Percentiles rank a stretch among this genome's conserved stretches.
These are phyloP conservation scores for Raillietiella orientalis DNA, from an alignment of 2,888 invertebrate species.

Conservation along the genomic window DNA sequence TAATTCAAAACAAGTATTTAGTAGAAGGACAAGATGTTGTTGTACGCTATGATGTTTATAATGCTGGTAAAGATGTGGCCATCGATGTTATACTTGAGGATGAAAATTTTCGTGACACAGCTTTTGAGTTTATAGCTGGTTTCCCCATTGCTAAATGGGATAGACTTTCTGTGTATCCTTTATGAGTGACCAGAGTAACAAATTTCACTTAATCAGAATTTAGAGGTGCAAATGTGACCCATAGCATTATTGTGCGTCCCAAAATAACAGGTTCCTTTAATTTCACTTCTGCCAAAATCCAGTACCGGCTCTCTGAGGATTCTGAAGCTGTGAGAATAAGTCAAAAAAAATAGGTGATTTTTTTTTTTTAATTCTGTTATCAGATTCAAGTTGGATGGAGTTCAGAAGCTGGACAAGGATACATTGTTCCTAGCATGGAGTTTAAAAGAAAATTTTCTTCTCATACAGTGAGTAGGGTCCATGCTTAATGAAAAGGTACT, in stretches of 20 bases:
- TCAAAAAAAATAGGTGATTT: too few species aligned
- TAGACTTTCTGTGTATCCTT: constrained; percentile 72
- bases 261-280: constrained; percentile 76
- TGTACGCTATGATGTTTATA: constrained; percentile 70
- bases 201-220: too few species aligned
- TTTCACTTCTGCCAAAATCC: constrained; percentile 75
- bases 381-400: constrained; percentile 33
- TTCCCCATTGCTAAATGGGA: constrained; percentile 44
- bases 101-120: constrained; percentile 63
- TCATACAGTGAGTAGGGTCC: too few species aligned
- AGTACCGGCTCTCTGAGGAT: constrained; percentile 58
- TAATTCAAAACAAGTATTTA: constrained; percentile 76
- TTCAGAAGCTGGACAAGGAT: constrained; percentile 85
- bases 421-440: constrained; percentile 63
- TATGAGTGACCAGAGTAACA: too few species aligned
- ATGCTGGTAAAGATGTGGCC: constrained; percentile 69
- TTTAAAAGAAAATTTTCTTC: constrained; percentile 90
- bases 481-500: too few species aligned
- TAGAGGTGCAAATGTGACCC: constrained; percentile 67
- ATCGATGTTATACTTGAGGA: constrained; percentile 61
- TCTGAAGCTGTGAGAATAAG: constrained; percentile 26
- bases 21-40: constrained; percentile 89
- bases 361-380: constrained; percentile 10
- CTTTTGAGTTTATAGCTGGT: constrained; percentile 65
- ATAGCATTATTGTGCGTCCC: constrained; percentile 68